A percentile compares a stretch with the other conserved stretches of the same genome.
phyloP scores from a whole-genome alignment of 2,113 vertebrate species.

The Colaptes auratus region DNA sequence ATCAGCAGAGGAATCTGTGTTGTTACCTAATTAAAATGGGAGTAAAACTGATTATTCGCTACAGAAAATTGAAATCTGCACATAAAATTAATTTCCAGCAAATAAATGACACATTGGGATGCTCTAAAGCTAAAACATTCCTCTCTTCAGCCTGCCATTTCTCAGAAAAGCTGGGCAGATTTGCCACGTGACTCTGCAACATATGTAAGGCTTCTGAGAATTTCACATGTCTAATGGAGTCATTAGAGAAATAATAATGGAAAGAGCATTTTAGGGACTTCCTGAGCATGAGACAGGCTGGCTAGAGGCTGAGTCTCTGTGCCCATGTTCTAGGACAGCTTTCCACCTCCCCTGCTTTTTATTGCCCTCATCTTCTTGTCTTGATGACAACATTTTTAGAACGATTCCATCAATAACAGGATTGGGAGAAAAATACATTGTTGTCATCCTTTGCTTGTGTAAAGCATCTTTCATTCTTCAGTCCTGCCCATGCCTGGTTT shows the following conservation, averaged over 20 bases:
- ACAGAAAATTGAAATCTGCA: constrained; percentile 57
- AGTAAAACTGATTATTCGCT: constrained; percentile 46
- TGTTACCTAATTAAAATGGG: constrained; percentile 60
- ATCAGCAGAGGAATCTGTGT: constrained; percentile 35
- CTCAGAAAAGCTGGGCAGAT: constrained; percentile 19
- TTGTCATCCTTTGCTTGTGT: constrained; percentile 10
- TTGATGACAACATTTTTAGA: constrained; percentile 37
- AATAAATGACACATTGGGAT: constrained; percentile 58
- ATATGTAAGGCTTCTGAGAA: constrained; percentile 23
- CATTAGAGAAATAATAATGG: constrained; percentile 46
- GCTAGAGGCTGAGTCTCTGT: neutral
- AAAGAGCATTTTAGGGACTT: constrained; percentile 48
- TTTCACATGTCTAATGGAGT: constrained; percentile 28
- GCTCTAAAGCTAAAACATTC: constrained; percentile 42
- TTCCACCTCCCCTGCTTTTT: neutral
- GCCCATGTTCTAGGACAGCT: neutral
- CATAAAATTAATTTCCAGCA: constrained; percentile 63
- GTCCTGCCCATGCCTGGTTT: constrained; percentile 6
- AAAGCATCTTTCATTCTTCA: constrained; percentile 40
- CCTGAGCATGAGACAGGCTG: constrained; percentile 31
- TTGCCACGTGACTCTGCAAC: neutral
- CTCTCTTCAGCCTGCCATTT: constrained; percentile 20
- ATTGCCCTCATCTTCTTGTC: neutral
- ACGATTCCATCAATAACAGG: constrained; percentile 24
- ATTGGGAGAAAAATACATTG: constrained; percentile 22